phyloP scores from a whole-genome alignment of 2,888 invertebrate genomes.

The Melinaea marsaeus region DNA sequence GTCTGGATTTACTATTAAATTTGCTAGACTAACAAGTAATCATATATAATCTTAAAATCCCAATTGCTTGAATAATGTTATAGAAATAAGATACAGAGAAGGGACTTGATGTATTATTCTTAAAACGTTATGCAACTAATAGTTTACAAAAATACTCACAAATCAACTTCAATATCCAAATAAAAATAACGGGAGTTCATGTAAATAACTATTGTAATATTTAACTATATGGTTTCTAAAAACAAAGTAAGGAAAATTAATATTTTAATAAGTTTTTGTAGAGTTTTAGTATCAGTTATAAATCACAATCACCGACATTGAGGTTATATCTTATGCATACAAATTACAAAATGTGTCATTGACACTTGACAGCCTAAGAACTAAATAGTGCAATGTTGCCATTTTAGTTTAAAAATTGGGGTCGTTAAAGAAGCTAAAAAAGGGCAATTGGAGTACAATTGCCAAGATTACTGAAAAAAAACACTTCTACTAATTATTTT shows the following conservation, averaged over 20 bases:
- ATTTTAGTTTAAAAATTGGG: no score
- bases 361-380: no score
- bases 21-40: neutral
- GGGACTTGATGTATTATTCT: neutral
- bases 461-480: no score
- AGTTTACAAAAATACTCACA: slow-evolving; percentile 45
- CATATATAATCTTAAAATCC: neutral
- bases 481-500: no score
- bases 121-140: slow-evolving; percentile 30
- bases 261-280: no score
- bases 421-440: no score
- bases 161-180: slow-evolving; percentile 45
- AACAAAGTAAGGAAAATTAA: no score
- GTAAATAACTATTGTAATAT: slow-evolving; percentile 8
- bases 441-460: no score
- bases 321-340: neutral
- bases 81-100: neutral
- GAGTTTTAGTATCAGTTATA: neutral
- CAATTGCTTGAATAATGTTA: neutral
- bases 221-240: neutral
- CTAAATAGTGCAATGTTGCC: no score
- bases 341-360: no score
- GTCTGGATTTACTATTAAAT: no score
- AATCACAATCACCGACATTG: neutral
- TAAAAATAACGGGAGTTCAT: slow-evolving; percentile 51